Percentiles rank a stretch among this genome's conserved stretches.
Evolutionary conservation across 2,888 invertebrate genomes (phyloP).

Genomic region (Athalia rosae): DNA sequence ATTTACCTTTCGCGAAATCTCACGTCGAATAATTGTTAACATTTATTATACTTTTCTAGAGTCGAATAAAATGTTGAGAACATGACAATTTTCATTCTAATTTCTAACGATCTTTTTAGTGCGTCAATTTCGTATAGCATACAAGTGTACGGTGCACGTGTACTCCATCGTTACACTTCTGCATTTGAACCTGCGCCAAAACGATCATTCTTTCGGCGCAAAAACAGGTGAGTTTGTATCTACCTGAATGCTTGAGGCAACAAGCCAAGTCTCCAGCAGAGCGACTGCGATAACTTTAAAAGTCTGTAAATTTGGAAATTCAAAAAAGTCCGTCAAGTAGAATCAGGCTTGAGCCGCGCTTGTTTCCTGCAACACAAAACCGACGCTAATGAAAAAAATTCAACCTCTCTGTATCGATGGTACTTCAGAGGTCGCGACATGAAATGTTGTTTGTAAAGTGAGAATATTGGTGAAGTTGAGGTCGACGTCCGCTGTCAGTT

Average conservation of each 20-base stretch:
- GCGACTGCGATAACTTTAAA: neutral
- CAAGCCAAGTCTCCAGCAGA: neutral
- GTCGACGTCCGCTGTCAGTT: too few relatives aligned
- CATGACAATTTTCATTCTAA: neutral
- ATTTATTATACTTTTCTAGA: conserved; percentile 37
- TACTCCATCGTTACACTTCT: too few relatives aligned
- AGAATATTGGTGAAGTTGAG: neutral
- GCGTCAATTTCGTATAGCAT: too few relatives aligned
- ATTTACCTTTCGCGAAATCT: conserved; percentile 15
- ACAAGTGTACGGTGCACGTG: too few relatives aligned
- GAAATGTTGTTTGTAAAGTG: neutral
- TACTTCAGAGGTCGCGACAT: too few relatives aligned
- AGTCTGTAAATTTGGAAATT: too few relatives aligned
- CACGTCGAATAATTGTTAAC: conserved; percentile 28
- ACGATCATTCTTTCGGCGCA: conserved; percentile 13
- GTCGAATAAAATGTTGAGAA: conserved; percentile 35
- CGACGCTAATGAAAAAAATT: neutral
- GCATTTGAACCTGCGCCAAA: neutral
- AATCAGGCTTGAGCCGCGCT: neutral
- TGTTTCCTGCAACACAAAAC: conserved; percentile 1
- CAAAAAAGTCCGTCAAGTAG: neutral
- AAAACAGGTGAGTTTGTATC: neutral
- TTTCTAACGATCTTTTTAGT: neutral
- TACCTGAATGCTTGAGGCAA: neutral
- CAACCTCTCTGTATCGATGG: neutral